These are phyloP conservation scores for Opisthocomus hoazin DNA, from an alignment of 2,113 vertebrate species.

Conservation along the genomic window DNA sequence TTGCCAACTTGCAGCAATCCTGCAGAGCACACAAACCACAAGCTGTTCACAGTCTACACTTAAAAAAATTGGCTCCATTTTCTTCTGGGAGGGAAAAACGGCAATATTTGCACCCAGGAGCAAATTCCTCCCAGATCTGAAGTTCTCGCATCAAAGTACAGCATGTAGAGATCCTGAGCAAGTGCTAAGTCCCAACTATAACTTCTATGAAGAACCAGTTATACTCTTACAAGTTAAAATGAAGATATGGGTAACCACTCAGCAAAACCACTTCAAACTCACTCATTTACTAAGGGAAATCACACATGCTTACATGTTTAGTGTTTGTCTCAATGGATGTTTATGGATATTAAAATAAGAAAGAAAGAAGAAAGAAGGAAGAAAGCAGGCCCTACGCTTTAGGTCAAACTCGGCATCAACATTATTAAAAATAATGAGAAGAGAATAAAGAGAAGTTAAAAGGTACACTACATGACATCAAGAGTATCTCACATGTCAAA, in stretches of 20 bases:
- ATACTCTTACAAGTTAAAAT: background rate
- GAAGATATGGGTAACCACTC: background rate
- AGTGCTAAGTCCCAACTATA: background rate
- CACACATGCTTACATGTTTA: background rate
- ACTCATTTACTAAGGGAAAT: background rate
- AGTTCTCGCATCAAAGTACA: background rate
- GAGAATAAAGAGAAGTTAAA: background rate
- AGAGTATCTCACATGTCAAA: background rate
- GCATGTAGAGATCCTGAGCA: too few relatives aligned
- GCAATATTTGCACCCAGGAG: background rate
- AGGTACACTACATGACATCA: background rate
- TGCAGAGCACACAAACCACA: background rate
- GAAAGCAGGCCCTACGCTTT: background rate
- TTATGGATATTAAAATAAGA: background rate
- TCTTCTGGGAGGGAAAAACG: background rate
- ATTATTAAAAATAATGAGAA: background rate
- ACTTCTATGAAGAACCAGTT: background rate
- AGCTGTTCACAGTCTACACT: background rate
- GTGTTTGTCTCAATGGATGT: background rate
- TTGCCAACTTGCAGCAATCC: background rate
- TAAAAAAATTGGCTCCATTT: background rate
- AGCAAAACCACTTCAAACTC: background rate
- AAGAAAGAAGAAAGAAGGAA: background rate
- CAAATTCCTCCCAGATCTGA: background rate
- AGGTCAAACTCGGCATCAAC: background rate